Base-by-base conservation (phyloP, 2,113 vertebrate genomes). In the Lethenteron camtschaticum region DNA sequence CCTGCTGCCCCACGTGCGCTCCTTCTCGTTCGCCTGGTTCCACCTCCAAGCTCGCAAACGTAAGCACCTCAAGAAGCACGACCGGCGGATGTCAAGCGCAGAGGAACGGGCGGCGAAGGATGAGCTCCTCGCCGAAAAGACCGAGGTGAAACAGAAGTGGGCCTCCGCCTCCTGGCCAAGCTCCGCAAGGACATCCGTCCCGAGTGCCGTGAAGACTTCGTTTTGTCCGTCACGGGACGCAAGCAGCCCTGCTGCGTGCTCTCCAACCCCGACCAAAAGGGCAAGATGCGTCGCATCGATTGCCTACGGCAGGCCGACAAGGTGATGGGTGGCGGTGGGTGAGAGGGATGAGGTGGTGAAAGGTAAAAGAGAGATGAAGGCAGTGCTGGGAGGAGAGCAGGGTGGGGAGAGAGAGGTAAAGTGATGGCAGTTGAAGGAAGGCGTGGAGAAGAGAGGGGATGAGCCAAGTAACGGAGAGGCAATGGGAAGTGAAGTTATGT, bases 41-140 rank as follows among this genome's bases (percentile, higher is more conserved):
- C 96, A 97, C 86, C 82, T 97, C 79, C 91, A 97, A 86, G 94
- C 94, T 77, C 85, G 94, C 78, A 97, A 97, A 80, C 81, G 94
- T 81, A 97, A 97, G 85, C 96, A 95, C 85, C 96, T 97, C 85
- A 97, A 97, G 82, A 97, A 97, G 81, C 94, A 97, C 72, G 94
- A 96, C 82, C 96, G 96, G 80, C 89, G 94, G 74, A 97, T 97
- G 94, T 96, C 91, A 76, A 97, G 96, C 83, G 94, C 96, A 80
- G 94, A 97, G 81, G 94, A 97, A 81, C 87, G 94, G 73, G 91
- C 89, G 4, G 94, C 95, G 75, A 97, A 97, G 85, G 94, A 96
- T 73, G 94, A 97, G 79, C 84, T 97, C 78, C 86, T 97, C 72
- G 80, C 88, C 71, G 94, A 97, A 82, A 97, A 97, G 81, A 87